Evolutionary conservation across 1,140 invertebrate species (phyloP), one percentile per base, ranked within the genome.

Genomic region (Paraescarpia echinospica): DNA sequence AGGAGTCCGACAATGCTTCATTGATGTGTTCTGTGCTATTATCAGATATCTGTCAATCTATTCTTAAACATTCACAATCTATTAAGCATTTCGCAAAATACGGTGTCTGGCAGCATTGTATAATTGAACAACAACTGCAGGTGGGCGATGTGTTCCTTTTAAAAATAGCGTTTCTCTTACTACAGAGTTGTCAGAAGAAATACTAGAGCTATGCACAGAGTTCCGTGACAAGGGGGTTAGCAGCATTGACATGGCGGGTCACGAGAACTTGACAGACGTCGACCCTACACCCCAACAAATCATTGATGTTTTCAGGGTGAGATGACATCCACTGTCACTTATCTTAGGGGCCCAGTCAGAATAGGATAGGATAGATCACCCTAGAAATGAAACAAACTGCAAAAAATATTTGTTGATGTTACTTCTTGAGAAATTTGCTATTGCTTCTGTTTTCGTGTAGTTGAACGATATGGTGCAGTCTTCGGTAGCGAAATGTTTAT

Each of bases 201-300:
- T 97, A 35, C 94, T 94, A 22, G 93, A 96, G 34, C 94, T 97
- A 14, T 97, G 97, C 95, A 94, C 96, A 33, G 95, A 96, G 91
- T 97, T 96, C 93, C 94, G 95, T 92, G 93, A 95, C 89, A 93
- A 96, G 34, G 97, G 97, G 22, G 97, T 97, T 9, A 97, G 97
- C 33, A 97, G 96, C 31, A 97, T 97, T 93, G 97, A 97, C 94
- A 95, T 97, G 35, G 97, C 97, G 41, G 97, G 97, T 33, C 95
- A 96, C 77, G 97, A 97, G 89, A 92, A 93, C 77, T 93, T 93
- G 48, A 93, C 48, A 4, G 18, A 51, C 12, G 34, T 12, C 14
- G 35, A 34, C 93, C 94, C 18, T 94, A 95, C 35, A 94, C 95
- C 93, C 93, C 9, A 93, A 89, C 91, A 93, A n/a, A 95, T 95